phyloP scores from a whole-genome alignment of 2,797 vertebrate genomes.

The Thaleichthys pacificus region DNA sequence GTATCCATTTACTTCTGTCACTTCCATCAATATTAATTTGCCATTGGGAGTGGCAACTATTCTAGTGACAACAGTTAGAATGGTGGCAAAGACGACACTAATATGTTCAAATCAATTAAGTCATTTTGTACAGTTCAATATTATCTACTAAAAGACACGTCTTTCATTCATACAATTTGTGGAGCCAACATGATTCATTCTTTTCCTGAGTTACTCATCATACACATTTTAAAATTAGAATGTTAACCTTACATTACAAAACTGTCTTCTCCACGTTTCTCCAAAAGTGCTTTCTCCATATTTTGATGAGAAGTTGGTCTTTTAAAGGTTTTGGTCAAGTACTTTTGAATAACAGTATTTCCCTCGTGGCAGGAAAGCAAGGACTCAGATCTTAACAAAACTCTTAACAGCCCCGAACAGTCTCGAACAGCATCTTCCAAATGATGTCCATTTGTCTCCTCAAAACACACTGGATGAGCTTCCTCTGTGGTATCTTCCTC shows the following conservation, averaged over 20 bases:
- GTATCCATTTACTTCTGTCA: constrained; percentile 30
- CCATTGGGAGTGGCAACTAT: background rate
- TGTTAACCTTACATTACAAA: no score
- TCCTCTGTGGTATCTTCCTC: no score
- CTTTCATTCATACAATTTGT: background rate
- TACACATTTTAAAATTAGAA: no score
- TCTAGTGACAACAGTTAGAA: background rate
- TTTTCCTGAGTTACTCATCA: background rate
- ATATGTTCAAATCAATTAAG: background rate
- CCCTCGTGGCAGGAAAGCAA: no score
- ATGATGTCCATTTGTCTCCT: no score
- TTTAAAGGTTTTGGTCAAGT: constrained; percentile 8
- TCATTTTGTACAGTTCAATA: background rate
- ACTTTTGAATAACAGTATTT: no score
- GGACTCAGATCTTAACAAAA: no score
- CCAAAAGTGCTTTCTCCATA: no score
- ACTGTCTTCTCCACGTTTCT: no score
- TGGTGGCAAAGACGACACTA: background rate
- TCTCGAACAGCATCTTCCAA: no score
- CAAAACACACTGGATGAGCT: no score
- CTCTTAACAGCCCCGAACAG: no score
- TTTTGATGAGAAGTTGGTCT: background rate
- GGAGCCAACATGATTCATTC: background rate
- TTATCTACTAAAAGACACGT: background rate
- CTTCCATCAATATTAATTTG: constrained; percentile 26